phyloP scores from a whole-genome alignment of 92 coral and sea anemone genomes.

The Bergia sp. region DNA sequence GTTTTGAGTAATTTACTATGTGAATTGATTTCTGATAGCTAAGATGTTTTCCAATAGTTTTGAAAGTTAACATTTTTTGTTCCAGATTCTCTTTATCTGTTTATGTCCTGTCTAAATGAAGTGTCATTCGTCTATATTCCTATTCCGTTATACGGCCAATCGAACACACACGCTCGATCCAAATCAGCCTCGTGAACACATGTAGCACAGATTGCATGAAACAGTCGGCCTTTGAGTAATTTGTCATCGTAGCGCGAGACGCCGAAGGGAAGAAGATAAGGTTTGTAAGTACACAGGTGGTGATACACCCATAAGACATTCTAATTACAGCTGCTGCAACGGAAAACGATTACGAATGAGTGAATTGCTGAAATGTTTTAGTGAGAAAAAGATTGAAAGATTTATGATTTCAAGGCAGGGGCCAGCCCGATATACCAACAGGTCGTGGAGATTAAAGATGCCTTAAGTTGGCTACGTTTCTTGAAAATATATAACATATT shows the following conservation, averaged over 20 bases:
- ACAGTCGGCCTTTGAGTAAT: background rate
- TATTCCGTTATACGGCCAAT: no score
- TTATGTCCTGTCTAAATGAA: no score
- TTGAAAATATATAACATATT: background rate
- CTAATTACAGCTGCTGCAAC: background rate
- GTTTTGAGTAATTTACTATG: no score
- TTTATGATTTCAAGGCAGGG: no score
- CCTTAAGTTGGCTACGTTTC: background rate
- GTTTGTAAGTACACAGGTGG: background rate
- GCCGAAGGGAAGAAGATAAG: background rate
- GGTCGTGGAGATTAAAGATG: background rate
- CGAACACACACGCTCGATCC: no score
- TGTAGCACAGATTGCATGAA: background rate
- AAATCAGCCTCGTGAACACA: background rate
- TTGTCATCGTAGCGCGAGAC: background rate
- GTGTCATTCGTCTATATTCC: no score
- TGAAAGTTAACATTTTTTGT: no score
- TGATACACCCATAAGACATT: background rate
- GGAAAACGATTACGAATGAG: background rate
- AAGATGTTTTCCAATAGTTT: no score
- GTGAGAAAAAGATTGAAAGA: no score
- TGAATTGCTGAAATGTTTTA: background rate
- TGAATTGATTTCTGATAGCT: no score
- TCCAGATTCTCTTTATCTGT: no score
- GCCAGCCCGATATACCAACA: background rate